A percentile compares a stretch with the other conserved stretches of the same genome.
Evolutionary conservation across 2,113 vertebrate genomes (phyloP).

Genomic region (pig (Sus scrofa)): DNA sequence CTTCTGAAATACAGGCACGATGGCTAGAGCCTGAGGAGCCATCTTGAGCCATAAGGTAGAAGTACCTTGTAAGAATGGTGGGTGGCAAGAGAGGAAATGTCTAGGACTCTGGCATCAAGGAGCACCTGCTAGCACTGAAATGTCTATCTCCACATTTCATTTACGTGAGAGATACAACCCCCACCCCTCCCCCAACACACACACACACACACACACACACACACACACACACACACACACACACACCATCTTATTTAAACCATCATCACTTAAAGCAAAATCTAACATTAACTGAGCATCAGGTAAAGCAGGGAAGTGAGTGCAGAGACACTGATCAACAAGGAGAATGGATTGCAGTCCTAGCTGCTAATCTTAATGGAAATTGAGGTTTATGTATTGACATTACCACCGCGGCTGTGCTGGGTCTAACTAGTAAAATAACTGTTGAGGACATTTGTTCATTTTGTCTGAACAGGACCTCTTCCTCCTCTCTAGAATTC

Average conservation of each 20-base stretch:
- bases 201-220: neutral
- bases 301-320: neutral
- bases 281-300: neutral
- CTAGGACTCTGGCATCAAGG: neutral
- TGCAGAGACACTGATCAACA: neutral
- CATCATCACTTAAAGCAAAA: neutral
- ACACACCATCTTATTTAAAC: neutral
- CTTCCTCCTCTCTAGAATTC: neutral
- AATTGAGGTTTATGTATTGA: neutral
- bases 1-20: neutral
- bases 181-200: too few species aligned
- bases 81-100: neutral
- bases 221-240: too few species aligned
- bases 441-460: neutral
- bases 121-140: neutral
- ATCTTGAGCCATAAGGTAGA: neutral
- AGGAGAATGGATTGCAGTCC: neutral
- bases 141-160: neutral
- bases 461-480: neutral
- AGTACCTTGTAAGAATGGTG: neutral
- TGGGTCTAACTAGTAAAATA: neutral
- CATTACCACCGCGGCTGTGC: neutral
- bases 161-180: neutral
- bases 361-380: neutral
- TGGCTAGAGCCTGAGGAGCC: neutral